These are phyloP conservation scores for Propsilocerus akamusi DNA, from an alignment of 1,140 invertebrate species.

Conservation along the genomic window DNA sequence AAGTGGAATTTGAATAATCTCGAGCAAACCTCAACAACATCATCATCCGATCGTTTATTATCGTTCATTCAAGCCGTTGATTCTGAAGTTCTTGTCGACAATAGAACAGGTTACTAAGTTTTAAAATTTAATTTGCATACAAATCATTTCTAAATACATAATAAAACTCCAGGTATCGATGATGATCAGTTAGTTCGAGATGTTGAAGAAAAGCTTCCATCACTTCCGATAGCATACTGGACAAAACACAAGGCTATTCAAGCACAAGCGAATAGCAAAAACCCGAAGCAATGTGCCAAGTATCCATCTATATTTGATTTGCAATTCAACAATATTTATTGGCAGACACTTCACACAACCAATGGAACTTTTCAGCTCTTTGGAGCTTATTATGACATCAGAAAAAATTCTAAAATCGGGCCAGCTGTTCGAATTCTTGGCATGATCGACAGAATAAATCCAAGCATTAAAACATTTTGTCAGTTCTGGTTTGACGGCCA, in stretches of 20 bases:
- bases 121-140: neutral
- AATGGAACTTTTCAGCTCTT: constrained; percentile 80
- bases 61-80: constrained; percentile 13
- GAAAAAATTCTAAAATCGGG: constrained; percentile 53
- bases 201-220: constrained; percentile 54
- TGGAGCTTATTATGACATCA: constrained; percentile 72
- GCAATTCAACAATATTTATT: constrained; percentile 82
- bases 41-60: constrained; percentile 22
- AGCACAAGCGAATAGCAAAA: constrained; percentile 39
- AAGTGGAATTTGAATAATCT: constrained; percentile 12
- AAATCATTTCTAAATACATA: neutral
- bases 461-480: constrained; percentile 62
- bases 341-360: constrained; percentile 60
- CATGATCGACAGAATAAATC: constrained; percentile 79
- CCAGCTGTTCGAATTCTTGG: constrained; percentile 71
- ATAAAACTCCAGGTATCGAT: constrained; percentile 13
- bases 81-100: constrained; percentile 20
- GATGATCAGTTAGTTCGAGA: constrained; percentile 61
- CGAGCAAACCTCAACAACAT: constrained; percentile 22
- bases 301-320: constrained; percentile 75
- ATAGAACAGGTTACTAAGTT: constrained; percentile 18
- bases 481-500: constrained; percentile 80
- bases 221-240: constrained; percentile 69
- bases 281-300: constrained; percentile 53
- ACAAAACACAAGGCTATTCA: constrained; percentile 51